Base-by-base conservation (phyloP, 2,797 vertebrate genomes). In the Urocyon cinereoargenteus region DNA sequence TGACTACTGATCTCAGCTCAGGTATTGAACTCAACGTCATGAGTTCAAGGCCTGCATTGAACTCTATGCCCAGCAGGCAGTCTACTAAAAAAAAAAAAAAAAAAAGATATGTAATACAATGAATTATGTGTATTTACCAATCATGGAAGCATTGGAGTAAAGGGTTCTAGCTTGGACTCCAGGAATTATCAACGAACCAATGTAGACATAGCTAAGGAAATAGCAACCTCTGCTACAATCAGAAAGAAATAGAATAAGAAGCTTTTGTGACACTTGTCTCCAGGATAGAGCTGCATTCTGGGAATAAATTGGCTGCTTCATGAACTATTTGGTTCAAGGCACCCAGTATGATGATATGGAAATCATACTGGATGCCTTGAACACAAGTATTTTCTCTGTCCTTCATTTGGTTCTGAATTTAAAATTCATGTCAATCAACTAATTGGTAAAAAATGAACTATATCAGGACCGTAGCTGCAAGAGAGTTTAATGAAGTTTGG, bases 351-450 rank as follows among this genome's bases (percentile, higher is more conserved):
- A 45, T 45, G 40, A 45, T 45, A 45, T 45, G 40, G 40, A 45
- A 45, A 45, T n/a, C 22, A 68, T 34, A 36, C n/a, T 61, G 24
- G 21, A 79, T n/a, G 2, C 15, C 49, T 8, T 81, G 73, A 57
- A 70, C 51, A 15, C 12, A 75, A 16, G 22, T 55, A 55, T 81
- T 53, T 97, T 90, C 68, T 66, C 16, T 90, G 12, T 72, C 53
- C 1, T 70, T 95, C 19, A 51, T 34, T 86, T 92, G 15, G 15
- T 34, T 90, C 40, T 92, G 51, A 95, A 83, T 81, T 94, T 89
- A 84, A 93, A 68, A 59, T 12, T 90, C 5, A 59, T 53, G 4
- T 34, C 5, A 87, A 26, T 22, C 24, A 77, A 62, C 6, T 51
- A 34, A 86, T 34, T 70, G 51, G 19, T 36, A 83, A 26, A 93